These are phyloP conservation scores for Neelides folsomi DNA, from an alignment of 2,888 invertebrate species.

Conservation along the genomic window DNA sequence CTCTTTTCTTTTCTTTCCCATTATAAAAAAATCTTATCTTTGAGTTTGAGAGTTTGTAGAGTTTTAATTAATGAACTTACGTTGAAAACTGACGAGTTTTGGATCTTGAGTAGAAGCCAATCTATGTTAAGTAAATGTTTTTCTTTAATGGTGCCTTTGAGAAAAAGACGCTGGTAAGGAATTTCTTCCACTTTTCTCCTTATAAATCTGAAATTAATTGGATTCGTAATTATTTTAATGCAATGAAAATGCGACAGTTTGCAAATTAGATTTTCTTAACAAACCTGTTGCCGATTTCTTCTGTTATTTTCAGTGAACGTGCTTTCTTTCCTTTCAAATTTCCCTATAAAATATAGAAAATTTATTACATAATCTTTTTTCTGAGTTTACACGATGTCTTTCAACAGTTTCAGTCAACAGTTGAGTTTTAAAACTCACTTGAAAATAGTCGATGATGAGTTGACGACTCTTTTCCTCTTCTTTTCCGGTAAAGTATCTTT, in stretches of 20 bases:
- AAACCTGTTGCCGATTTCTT: slow-evolving; percentile 20
- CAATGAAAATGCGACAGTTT: neutral
- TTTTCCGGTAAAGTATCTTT: slow-evolving; percentile 43
- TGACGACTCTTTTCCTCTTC: slow-evolving; percentile 42
- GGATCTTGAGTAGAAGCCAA: slow-evolving; percentile 68
- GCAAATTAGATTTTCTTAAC: neutral
- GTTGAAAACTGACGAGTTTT: slow-evolving; percentile 60
- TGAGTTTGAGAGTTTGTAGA: neutral
- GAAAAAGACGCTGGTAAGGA: slow-evolving; percentile 59
- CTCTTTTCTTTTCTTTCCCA: too few relatives aligned
- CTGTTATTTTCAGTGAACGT: slow-evolving; percentile 15
- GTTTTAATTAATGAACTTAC: slow-evolving; percentile 27
- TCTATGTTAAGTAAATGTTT: slow-evolving; percentile 50
- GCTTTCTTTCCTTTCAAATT: slow-evolving; percentile 26
- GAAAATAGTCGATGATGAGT: slow-evolving; percentile 49
- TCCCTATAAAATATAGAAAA: neutral
- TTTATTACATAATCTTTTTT: too few relatives aligned
- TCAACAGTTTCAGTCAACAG: too few relatives aligned
- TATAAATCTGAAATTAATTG: slow-evolving; percentile 51
- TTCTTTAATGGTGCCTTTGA: slow-evolving; percentile 45
- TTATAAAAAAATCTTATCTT: neutral
- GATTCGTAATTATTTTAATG: neutral
- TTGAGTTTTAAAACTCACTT: slow-evolving; percentile 42
- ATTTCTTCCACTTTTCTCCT: slow-evolving; percentile 66
- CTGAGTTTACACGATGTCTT: too few relatives aligned